These are phyloP conservation scores for Diphyllodes magnificus DNA, from an alignment of 2,113 vertebrate species.

Conservation along the genomic window DNA sequence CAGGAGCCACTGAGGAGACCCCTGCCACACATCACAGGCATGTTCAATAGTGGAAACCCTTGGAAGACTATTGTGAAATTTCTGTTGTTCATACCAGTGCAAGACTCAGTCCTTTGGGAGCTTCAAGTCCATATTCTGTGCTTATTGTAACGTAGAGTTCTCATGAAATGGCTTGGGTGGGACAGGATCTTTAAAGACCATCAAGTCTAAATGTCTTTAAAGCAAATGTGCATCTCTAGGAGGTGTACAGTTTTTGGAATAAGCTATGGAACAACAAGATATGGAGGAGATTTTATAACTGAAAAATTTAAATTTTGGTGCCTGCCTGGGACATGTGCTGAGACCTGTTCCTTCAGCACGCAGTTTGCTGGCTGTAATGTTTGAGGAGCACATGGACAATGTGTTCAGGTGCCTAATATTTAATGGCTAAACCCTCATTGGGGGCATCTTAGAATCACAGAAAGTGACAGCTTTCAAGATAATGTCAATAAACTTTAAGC, in stretches of 20 bases:
- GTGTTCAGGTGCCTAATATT: not conserved
- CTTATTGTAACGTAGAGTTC: not conserved
- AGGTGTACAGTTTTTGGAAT: not conserved
- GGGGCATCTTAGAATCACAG: not conserved
- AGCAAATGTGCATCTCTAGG: not conserved
- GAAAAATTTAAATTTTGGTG: not conserved
- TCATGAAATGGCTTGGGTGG: not conserved
- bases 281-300: not conserved
- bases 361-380: not conserved
- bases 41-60: not conserved
- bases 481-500: not conserved
- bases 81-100: accelerated
- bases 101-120: not conserved
- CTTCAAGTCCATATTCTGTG: not conserved
- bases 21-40: not conserved
- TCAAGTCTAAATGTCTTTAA: not conserved
- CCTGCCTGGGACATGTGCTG: not conserved
- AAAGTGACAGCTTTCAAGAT: not conserved
- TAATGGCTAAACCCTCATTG: not conserved
- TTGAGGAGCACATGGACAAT: not conserved
- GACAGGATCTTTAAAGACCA: not conserved
- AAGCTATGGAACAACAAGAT: not conserved
- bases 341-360: accelerated
- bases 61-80: not conserved
- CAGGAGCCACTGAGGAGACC: not conserved